A percentile compares a stretch with the other conserved stretches of the same genome.
These are phyloP conservation scores for Castor canadensis DNA, from an alignment of 2,113 vertebrate genomes.

Conservation along the genomic window DNA sequence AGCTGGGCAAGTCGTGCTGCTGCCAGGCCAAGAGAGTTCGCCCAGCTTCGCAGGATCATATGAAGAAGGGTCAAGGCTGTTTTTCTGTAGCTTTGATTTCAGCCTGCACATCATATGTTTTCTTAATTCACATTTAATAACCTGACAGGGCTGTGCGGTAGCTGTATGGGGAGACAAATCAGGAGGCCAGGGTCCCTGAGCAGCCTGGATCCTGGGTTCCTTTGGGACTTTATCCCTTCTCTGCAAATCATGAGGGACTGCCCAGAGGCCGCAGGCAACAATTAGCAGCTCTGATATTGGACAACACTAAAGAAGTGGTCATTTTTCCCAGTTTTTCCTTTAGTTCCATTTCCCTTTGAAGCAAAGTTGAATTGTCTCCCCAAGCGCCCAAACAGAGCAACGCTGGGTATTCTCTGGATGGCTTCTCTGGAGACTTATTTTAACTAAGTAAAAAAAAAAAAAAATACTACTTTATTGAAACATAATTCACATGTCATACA, in stretches of 20 bases:
- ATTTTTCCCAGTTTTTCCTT: background rate
- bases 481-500: background rate
- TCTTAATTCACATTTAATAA: slow-evolving; percentile 68
- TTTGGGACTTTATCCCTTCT: background rate
- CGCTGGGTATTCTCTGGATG: background rate
- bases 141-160: background rate
- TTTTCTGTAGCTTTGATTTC: slow-evolving; percentile 49
- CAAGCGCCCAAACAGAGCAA: background rate
- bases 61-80: slow-evolving; percentile 43
- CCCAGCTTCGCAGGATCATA: background rate
- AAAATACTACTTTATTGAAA: background rate
- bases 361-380: background rate
- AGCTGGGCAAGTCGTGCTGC: accelerated
- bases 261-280: background rate
- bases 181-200: background rate
- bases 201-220: background rate
- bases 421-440: background rate
- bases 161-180: background rate
- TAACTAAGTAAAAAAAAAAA: background rate
- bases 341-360: slow-evolving; percentile 20
- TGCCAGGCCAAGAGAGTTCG: accelerated
- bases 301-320: background rate
- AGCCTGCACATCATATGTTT: background rate
- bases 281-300: background rate
- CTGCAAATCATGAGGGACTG: background rate